A percentile compares a stretch with the other conserved stretches of the same genome.
phyloP scores from a whole-genome alignment of 2,113 vertebrate genomes.

The Istiophorus platypterus region DNA sequence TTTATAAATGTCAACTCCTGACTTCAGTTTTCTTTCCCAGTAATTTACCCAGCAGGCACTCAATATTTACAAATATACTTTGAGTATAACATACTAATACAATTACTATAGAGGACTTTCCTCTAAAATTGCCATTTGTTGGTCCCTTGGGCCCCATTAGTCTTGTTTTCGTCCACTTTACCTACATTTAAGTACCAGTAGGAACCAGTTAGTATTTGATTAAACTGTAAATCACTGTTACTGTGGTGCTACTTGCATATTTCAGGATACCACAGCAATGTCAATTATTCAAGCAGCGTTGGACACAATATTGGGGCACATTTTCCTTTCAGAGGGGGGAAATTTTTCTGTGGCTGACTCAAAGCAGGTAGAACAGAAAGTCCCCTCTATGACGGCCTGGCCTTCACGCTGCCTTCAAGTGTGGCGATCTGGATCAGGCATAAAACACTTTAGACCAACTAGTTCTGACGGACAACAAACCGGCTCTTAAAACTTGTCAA shows the following conservation, averaged over 20 bases:
- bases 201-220: too few relatives aligned
- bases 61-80: too few relatives aligned
- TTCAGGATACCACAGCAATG: not conserved
- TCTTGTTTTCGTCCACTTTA: too few relatives aligned
- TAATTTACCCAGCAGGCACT: too few relatives aligned
- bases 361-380: not conserved
- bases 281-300: not conserved
- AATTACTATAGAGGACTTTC: too few relatives aligned
- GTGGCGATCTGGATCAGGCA: not conserved
- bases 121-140: too few relatives aligned
- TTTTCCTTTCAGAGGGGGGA: not conserved
- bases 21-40: too few relatives aligned
- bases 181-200: too few relatives aligned
- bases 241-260: not conserved
- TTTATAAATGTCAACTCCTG: too few relatives aligned
- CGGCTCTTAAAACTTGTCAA: too few relatives aligned
- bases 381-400: not conserved
- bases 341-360: not conserved
- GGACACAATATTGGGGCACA: not conserved
- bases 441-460: not conserved
- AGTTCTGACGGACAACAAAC: not conserved
- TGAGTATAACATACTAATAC: too few relatives aligned
- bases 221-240: not conserved
- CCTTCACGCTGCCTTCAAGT: not conserved
- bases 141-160: too few relatives aligned